phyloP scores from a whole-genome alignment of 2,888 invertebrate species.

The Itoplectis maculator region DNA sequence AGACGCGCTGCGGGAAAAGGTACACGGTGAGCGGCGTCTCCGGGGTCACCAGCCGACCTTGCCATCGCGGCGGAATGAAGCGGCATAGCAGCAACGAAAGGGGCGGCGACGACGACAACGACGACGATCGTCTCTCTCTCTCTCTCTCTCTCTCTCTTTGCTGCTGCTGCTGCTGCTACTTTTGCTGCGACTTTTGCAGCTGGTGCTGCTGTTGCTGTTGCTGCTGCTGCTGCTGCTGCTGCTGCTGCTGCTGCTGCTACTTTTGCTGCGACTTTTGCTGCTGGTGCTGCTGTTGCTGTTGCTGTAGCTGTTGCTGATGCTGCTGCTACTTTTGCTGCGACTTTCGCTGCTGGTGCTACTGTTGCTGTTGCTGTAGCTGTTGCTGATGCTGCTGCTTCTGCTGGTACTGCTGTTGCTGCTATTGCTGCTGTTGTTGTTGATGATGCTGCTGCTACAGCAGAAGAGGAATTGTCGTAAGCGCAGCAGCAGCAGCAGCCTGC shows the following conservation, averaged over 20 bases:
- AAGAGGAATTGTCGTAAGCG: background rate
- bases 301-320: constrained; percentile 67
- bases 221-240: constrained; percentile 59
- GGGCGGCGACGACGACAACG: constrained; percentile 51
- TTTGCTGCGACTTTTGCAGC: constrained; percentile 48
- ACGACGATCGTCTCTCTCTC: constrained; percentile 66
- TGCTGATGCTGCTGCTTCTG: too few relatives aligned
- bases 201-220: constrained; percentile 40
- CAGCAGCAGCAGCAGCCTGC: constrained; percentile 6
- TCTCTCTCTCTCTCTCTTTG: constrained; percentile 66
- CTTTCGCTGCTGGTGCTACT: too few relatives aligned
- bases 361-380: constrained; percentile 66
- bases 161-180: constrained; percentile 67
- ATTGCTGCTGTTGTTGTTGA: too few relatives aligned
- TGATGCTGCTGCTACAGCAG: constrained; percentile 54
- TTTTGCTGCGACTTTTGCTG: too few relatives aligned
- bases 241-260: constrained; percentile 68
- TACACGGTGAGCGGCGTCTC: constrained; percentile 58
- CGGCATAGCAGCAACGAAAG: constrained; percentile 54
- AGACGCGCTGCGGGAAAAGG: constrained; percentile 59
- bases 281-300: too few relatives aligned
- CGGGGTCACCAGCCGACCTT: constrained; percentile 75
- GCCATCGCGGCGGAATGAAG: constrained; percentile 68
- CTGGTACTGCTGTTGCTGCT: too few relatives aligned
- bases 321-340: too few relatives aligned